Conservation (phyloP, 2,888 invertebrate genomes). For the Calephelis perditalis region DNA sequence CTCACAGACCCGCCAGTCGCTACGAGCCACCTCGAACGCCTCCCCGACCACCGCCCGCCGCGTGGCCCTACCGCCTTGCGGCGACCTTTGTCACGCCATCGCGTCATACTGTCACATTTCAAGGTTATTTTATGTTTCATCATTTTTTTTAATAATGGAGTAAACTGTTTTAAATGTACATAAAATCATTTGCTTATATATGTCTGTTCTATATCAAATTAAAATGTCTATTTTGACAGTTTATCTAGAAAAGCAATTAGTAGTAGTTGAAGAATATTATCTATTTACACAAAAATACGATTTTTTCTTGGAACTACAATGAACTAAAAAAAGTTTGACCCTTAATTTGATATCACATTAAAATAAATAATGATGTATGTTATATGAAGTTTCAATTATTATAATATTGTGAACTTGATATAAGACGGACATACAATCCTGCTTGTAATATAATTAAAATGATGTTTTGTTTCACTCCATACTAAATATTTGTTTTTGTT, state of each 20-base stretch:
- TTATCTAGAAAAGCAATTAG: too few species aligned
- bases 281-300: too few species aligned
- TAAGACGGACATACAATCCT: background rate
- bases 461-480: constrained; percentile 20
- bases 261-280: too few species aligned
- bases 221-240: too few species aligned
- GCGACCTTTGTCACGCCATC: constrained; percentile 69
- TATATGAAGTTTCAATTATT: too few species aligned
- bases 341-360: too few species aligned
- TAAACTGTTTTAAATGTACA: constrained; percentile 32
- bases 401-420: background rate
- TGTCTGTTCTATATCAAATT: constrained; percentile 7
- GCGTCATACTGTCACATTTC: constrained; percentile 84
- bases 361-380: too few species aligned
- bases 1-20: constrained; percentile 85
- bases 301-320: too few species aligned
- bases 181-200: constrained; percentile 21
- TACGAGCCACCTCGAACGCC: constrained; percentile 84
- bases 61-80: constrained; percentile 61
- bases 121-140: constrained; percentile 78
- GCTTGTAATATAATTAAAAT: constrained; percentile 11
- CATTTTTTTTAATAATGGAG: constrained; percentile 62
- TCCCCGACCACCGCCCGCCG: constrained; percentile 68
- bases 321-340: too few species aligned
- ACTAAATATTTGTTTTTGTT: constrained; percentile 37